Evolutionary conservation across 2,888 invertebrate genomes (phyloP).

Genomic region (Sthenelais limicola): DNA sequence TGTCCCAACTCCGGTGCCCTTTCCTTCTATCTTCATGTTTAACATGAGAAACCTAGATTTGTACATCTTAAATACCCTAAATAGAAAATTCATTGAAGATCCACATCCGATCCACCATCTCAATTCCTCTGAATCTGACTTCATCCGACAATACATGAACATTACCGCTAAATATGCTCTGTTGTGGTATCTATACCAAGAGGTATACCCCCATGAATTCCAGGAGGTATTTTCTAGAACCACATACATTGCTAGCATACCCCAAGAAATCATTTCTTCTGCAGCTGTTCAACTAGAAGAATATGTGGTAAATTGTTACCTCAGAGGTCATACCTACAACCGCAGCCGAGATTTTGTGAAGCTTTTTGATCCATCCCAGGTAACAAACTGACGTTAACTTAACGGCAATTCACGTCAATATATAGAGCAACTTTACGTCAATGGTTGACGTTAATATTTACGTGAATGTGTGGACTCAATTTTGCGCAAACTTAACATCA

Average conservation of each 20-base stretch:
- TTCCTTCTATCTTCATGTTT: conserved; percentile 52
- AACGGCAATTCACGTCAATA: too few relatives aligned
- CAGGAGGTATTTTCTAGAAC: conserved; percentile 52
- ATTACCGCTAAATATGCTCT: conserved; percentile 48
- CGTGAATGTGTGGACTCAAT: too few relatives aligned
- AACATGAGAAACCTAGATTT: conserved; percentile 55
- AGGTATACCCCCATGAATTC: conserved; percentile 46
- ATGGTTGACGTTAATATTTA: too few relatives aligned
- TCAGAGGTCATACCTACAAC: conserved; percentile 48
- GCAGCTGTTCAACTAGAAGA: conserved; percentile 51
- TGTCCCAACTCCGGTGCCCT: conserved; percentile 52
- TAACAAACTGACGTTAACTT: too few relatives aligned
- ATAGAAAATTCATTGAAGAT: conserved; percentile 51
- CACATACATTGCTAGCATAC: conserved; percentile 50
- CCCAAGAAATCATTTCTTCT: conserved; percentile 43
- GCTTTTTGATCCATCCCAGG: conserved; percentile 53
- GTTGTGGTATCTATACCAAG: conserved; percentile 48
- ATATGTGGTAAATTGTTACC: conserved; percentile 51
- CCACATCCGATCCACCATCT: conserved; percentile 47
- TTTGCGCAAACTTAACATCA: too few relatives aligned
- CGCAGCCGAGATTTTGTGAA: conserved; percentile 42
- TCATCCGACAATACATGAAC: conserved; percentile 49
- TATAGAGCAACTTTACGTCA: too few relatives aligned
- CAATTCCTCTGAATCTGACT: conserved; percentile 45
- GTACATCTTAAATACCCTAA: conserved; percentile 50